phyloP scores from a whole-genome alignment of 2,113 vertebrate species.

The Neoarius graeffei region DNA sequence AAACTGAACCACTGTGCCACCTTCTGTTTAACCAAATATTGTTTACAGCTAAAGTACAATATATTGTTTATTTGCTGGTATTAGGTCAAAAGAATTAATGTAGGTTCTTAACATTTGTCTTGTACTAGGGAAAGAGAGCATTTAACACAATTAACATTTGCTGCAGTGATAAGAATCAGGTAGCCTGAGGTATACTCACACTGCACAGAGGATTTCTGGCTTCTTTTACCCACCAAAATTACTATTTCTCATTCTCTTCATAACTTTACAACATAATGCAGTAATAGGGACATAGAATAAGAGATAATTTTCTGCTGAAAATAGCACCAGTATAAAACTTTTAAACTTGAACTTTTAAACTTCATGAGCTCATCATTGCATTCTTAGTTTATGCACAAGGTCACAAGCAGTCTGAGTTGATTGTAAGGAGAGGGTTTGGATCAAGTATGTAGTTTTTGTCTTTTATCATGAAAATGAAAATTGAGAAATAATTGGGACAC shows the following conservation, averaged over 20 bases:
- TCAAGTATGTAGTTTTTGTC: not conserved
- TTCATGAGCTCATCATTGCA: not conserved
- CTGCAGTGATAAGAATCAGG: constrained; percentile 56
- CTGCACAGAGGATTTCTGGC: constrained; percentile 51
- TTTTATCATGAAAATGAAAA: not conserved
- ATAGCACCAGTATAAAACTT: not conserved
- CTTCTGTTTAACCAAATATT: constrained; percentile 21
- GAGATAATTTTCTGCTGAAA: not conserved
- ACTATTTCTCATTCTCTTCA: not conserved
- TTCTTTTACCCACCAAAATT: constrained; percentile 5
- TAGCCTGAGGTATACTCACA: constrained; percentile 53
- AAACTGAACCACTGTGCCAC: too few species aligned
- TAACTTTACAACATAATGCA: too few species aligned
- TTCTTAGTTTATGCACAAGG: not conserved
- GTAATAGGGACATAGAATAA: not conserved
- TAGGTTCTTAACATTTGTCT: constrained; percentile 56
- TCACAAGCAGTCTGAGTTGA: not conserved
- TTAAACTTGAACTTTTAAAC: not conserved
- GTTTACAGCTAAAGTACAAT: constrained; percentile 55
- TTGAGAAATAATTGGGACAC: not conserved
- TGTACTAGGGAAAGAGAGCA: constrained; percentile 43
- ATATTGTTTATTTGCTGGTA: constrained; percentile 15
- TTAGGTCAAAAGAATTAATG: constrained; percentile 55
- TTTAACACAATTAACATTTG: constrained; percentile 66
- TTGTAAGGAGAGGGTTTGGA: not conserved